Base-by-base conservation (phyloP, 1,140 invertebrate genomes). In the Alviniconcha marisindica region DNA sequence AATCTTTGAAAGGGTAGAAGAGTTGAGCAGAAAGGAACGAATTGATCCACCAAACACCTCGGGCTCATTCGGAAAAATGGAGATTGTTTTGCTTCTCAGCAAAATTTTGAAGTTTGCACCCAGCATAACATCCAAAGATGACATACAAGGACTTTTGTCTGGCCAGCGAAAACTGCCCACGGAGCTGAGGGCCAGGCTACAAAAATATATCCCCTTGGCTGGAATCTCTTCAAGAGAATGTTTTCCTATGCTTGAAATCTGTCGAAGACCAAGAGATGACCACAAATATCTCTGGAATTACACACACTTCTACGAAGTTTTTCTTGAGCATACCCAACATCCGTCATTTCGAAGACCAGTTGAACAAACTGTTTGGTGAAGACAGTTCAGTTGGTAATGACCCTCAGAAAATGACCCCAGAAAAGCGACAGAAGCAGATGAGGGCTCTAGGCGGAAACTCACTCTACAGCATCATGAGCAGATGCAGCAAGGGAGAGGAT, bases 61-160 rank as follows among this genome's bases (percentile, higher is more conserved):
- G 21, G 88, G 86, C 2, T 86, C 85, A 40, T 85, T 78, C 83
- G 85, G 85, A 42, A 84, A 88, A 83, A 51, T 88, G 44, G 63
- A 83, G 40, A 76, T 88, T 42, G 82, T 81, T 21, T 56, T 84
- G 14, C 28, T 81, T 10, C 66, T 88, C 38, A 44, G 84, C 4
- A 83, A 87, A 63, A 66, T 86, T 18, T 40, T 87, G 36, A 40
- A 56, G 2, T 83, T 83, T 31, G 66, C 33, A 28, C 54, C 81
- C 24, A 21, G 51, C 15, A 83, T 82, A 48, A 33, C 51, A 15
- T 77, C 69, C 14, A 69, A 86, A 40, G 51, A 33, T 5, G 48
- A 79, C 10, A 44, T 90, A 1, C 85, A 86, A 56, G 28, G 7
- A 69, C 87, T 86, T 80, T 73, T 90, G 4, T 81, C 82, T 3